Base-by-base conservation (phyloP, 1,140 invertebrate species). In the Asbolus verrucosus region DNA sequence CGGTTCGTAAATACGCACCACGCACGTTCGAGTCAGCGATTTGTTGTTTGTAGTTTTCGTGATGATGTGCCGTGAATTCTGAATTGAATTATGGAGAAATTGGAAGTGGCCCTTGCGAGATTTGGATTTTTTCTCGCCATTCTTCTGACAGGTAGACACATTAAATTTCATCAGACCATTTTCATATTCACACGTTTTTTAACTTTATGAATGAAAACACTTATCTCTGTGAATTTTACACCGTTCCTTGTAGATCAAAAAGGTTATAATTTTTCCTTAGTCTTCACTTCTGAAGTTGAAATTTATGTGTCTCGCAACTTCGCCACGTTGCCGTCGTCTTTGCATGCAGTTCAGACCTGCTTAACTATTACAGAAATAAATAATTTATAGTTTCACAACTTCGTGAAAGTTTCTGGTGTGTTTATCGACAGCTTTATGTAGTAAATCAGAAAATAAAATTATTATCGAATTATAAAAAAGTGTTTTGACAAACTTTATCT, bases 1-100 rank as follows among this genome's bases (percentile, higher is more conserved):
- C 46, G 19, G n/a, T 11, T 27, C 21, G 6, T n/a, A 54, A 27
- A n/a, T 11, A 24, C 46, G 46, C 46, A 21, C 46, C 15, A 27
- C n/a, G n/a, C n/a, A n/a, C n/a, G n/a, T n/a, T n/a, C n/a, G n/a
- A n/a, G n/a, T n/a, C 9, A 30, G 27, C 27, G 27, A 30, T 30
- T 30, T 30, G 27, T 30, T 30, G 27, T 30, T 30, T 30, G 27
- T 8, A 30, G 27, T 30, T 30, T 16, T 46, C 18, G 46, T 54
- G 46, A 54, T 54, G 43, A 6, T 50, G 46, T 54, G 46, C 21
- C 46, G 46, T 54, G 21, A 54, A 54, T 54, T 54, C 46, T 54
- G 46, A 54, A 14, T 14, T 4, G 16, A 54, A 54, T 46, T 46
- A 46, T 54, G 46, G 11, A 54, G 46, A 54, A n/a, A 13, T 21